Evolutionary conservation across 2,797 vertebrate species (phyloP).

Genomic region (Diplodus sargus): DNA sequence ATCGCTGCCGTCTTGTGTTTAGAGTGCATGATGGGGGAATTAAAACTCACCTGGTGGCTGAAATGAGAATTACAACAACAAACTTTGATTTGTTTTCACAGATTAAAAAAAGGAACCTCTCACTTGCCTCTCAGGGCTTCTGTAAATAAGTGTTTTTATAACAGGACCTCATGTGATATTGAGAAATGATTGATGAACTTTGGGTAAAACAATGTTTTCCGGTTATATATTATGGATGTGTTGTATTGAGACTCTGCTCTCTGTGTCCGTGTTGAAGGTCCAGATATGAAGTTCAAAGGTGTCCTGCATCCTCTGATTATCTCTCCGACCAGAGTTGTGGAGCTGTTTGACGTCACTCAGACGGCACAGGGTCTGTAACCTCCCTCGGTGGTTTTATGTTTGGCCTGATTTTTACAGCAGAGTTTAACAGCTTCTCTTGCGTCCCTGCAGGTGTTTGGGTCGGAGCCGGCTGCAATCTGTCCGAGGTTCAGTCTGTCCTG

Average conservation of each 20-base stretch:
- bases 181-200: too few relatives aligned
- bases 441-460: constrained; percentile 83
- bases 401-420: background rate
- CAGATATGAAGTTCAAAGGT: constrained; percentile 87
- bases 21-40: too few relatives aligned
- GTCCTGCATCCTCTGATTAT: constrained; percentile 88
- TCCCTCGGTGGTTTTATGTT: background rate
- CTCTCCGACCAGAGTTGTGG: constrained; percentile 85
- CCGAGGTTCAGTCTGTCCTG: constrained; percentile 82
- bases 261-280: constrained; percentile 66
- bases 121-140: too few relatives aligned
- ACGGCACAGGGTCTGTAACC: constrained; percentile 72
- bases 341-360: constrained; percentile 82
- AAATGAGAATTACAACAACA: too few relatives aligned
- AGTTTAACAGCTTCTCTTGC: background rate
- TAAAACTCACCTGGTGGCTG: too few relatives aligned
- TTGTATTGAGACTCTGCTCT: background rate
- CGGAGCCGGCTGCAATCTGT: constrained; percentile 89
- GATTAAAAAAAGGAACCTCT: too few relatives aligned
- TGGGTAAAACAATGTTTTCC: background rate
- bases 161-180: too few relatives aligned
- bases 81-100: too few relatives aligned
- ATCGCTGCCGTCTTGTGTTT: too few relatives aligned
- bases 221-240: background rate
- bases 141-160: too few relatives aligned